Conservation (phyloP, 2,113 vertebrate species). For the Brienomyrus longianalis region DNA sequence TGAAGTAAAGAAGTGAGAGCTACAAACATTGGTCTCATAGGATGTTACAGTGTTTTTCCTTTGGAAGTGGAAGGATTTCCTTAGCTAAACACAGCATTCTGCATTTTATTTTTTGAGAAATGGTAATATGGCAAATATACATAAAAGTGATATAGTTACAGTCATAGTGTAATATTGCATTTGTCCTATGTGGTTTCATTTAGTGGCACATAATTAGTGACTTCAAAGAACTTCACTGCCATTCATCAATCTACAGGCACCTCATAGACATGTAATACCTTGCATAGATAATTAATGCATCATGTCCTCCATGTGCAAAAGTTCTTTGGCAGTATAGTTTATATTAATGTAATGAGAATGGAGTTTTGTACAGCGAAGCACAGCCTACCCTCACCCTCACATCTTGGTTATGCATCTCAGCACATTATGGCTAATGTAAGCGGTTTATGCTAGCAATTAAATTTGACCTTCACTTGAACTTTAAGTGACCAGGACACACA, state of each 20-base stretch:
- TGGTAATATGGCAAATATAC: neutral
- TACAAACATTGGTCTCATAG: neutral
- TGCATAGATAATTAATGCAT: neutral
- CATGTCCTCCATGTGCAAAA: neutral
- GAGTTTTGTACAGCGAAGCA: neutral
- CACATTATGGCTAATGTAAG: neutral
- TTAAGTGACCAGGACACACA: neutral
- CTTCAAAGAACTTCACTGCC: neutral
- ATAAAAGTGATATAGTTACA: neutral
- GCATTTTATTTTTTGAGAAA: neutral
- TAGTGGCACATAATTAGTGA: neutral
- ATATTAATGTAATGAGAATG: neutral
- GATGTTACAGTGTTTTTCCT: neutral
- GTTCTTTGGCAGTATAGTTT: neutral
- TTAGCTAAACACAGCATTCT: neutral
- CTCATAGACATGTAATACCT: neutral
- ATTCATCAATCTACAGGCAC: neutral
- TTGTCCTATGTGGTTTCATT: neutral
- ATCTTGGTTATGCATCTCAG: neutral
- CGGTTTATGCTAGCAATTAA: slow-evolving; percentile 6
- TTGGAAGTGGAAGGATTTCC: neutral
- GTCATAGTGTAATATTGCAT: neutral
- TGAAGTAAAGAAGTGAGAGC: neutral
- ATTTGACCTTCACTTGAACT: slow-evolving; percentile 15
- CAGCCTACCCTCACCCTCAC: neutral